Conservation (phyloP, 2,113 vertebrate genomes). For the Numenius arquata region DNA sequence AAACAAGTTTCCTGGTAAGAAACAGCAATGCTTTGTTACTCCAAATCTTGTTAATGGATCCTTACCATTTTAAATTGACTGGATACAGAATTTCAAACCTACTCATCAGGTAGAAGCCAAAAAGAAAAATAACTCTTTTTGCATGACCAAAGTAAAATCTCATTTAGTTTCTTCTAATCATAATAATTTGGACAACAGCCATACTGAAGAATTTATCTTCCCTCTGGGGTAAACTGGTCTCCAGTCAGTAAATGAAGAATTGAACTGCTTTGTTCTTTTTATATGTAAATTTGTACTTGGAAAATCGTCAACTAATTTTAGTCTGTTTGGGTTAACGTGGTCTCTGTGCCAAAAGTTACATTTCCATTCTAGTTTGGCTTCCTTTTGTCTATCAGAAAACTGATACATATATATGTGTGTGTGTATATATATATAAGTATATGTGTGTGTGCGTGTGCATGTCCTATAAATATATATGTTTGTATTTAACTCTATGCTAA, state of each 20-base stretch:
- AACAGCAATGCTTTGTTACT: background rate
- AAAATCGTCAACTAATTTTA: constrained; percentile 62
- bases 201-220: background rate
- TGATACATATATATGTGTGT: background rate
- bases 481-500: background rate
- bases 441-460: accelerated
- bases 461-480: background rate
- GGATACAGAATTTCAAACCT: background rate
- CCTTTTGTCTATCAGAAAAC: background rate
- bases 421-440: background rate
- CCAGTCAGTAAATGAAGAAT: background rate
- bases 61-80: background rate
- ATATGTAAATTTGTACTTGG: constrained; percentile 55
- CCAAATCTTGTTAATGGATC: background rate
- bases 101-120: background rate
- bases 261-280: constrained; percentile 38
- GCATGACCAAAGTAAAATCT: background rate
- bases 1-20: background rate
- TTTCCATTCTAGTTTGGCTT: constrained; percentile 58
- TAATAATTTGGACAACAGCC: constrained; percentile 21
- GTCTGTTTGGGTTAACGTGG: constrained; percentile 47
- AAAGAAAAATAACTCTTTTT: background rate
- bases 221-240: background rate
- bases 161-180: constrained; percentile 4
- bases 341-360: constrained; percentile 51